Evolutionary conservation across 2,113 vertebrate species (phyloP), one percentile per base, ranked within the genome.

Genomic region (Phocoena phocoena): DNA sequence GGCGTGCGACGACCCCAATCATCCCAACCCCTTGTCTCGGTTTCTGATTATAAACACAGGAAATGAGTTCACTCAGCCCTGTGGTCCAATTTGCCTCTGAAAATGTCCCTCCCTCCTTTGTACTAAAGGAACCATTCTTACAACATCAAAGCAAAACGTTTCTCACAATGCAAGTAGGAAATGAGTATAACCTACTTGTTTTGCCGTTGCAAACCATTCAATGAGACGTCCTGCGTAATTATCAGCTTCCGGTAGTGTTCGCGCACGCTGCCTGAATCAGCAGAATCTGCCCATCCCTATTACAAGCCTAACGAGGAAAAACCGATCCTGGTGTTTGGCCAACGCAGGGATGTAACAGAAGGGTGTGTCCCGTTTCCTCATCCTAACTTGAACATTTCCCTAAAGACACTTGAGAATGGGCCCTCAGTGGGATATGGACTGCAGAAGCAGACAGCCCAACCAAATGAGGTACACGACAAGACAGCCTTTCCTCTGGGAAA

Each of bases 201-300:
- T 14, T 0, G 0, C 82, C 13, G 17, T 10, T 7, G 50, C 33
- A 36, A 23, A 31, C n/a, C 31, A 17, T 6, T 23, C 10, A 0
- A 6, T 2, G 31, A 3, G 28, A 28, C 0, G 6, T 8, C 7
- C 63, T 5, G 10, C 28, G 5, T 6, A 50, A 62, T 41, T 0
- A 58, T 7, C 14, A 3, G 55, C n/a, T 53, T 44, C n/a, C 44
- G 8, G n/a, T 0, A 63, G 2, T 2, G 1, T 14, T 7, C 23
- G 44, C 28, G 3, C 17, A 15, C 41, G 21, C 28, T 65, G 23
- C 65, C 74, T 6, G 36, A 47, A 44, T 58, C 18, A 3, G 60
- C 17, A 47, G 28, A 58, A 67, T 44, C 55, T 0, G 23, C 15
- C 58, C n/a, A 44, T 4, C 11, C 73, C 14, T 82, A 9, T 28